phyloP scores from a whole-genome alignment of 2,797 vertebrate genomes.

The Acrossocheilus fasciatus region DNA sequence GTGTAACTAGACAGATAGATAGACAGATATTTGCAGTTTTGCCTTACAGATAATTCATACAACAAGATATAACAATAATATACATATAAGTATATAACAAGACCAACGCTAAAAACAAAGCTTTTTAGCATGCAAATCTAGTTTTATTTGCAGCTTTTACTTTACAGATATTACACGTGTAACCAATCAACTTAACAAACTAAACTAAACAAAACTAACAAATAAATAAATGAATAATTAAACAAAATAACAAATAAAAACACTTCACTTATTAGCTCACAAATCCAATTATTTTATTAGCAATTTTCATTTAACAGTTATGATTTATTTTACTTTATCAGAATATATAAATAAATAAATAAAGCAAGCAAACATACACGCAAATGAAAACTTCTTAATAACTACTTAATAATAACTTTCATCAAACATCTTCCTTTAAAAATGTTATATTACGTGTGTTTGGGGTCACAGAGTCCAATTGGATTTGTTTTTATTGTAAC shows the following conservation, averaged over 20 bases:
- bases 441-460: background rate
- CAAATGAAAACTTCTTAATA: background rate
- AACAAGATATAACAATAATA: no score
- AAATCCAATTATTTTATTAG: background rate
- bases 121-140: no score
- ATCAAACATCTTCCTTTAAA: background rate
- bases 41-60: no score
- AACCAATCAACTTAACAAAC: no score
- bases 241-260: background rate
- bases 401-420: background rate
- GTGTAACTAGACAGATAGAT: background rate
- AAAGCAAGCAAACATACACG: background rate
- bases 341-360: background rate
- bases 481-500: background rate
- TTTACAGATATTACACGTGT: no score
- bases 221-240: no score
- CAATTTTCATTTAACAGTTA: background rate
- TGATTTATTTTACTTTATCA: no score
- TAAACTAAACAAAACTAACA: no score
- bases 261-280: background rate
- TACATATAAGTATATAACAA: background rate
- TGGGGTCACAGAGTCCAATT: background rate
- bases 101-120: background rate
- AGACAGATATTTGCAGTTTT: background rate
- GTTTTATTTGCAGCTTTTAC: no score